phyloP scores from a whole-genome alignment of 1,140 invertebrate genomes.

The Hirudo medicinalis region DNA sequence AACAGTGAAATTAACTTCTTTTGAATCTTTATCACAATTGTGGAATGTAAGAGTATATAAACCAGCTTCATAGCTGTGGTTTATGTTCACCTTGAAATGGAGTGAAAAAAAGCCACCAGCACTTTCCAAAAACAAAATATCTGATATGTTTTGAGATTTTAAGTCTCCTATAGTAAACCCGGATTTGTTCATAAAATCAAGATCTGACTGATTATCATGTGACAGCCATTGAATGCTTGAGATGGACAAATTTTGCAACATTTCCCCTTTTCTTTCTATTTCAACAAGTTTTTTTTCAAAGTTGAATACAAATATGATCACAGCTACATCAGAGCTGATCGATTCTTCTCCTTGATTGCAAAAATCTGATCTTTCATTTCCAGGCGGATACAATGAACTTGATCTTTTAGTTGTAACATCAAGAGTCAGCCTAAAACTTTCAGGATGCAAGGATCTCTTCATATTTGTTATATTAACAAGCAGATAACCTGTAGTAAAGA shows the following conservation, averaged over 20 bases:
- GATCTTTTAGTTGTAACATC: slow-evolving; percentile 3
- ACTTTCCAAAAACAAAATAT: neutral
- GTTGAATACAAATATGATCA: neutral
- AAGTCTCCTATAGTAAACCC: too few species aligned
- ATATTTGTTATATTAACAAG: neutral
- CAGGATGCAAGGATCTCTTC: neutral
- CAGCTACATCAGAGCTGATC: neutral
- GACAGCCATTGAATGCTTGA: neutral
- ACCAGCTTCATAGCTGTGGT: slow-evolving; percentile 65
- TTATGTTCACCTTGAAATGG: slow-evolving; percentile 70
- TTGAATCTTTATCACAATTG: slow-evolving; percentile 66
- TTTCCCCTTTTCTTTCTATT: neutral
- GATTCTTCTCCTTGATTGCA: neutral
- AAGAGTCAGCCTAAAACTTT: neutral
- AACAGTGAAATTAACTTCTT: slow-evolving; percentile 37
- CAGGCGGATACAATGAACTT: neutral
- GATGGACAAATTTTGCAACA: neutral
- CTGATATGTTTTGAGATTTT: neutral
- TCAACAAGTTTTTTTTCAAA: neutral
- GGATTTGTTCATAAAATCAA: too few species aligned
- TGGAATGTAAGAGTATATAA: slow-evolving; percentile 91
- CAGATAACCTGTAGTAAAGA: neutral
- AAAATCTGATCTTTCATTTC: neutral
- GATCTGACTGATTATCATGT: neutral
- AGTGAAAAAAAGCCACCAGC: slow-evolving; percentile 29